Base-by-base conservation (phyloP, 1,140 invertebrate genomes). In the Tetramorium simillimum region DNA sequence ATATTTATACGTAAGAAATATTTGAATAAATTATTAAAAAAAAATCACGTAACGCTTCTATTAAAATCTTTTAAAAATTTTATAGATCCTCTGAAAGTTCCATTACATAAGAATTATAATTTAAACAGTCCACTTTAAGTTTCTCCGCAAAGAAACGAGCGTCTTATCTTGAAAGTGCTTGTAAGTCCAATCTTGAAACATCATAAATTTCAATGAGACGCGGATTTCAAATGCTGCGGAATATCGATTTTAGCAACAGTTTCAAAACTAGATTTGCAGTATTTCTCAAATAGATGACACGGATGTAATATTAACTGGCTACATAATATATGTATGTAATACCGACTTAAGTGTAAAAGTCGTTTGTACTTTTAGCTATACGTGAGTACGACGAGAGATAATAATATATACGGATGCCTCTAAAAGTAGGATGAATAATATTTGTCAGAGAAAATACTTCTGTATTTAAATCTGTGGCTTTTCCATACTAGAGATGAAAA, bases 121-220 rank as follows among this genome's bases (percentile, higher is more conserved):
- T 76, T 40, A 24, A 43, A 76, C 16, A 12, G 9, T 60, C n/a
- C 21, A 5, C 14, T 43, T 76, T 76, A 28, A 60, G 21, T 18
- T 77, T 7, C 40, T 60, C 14, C 37, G 40, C 21, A 43, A 77
- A 77, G 21, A 46, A 46, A 43, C 37, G 70, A 24, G 37, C 5
- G 7, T 18, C 14, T 43, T 60, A 51, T 76, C 37, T 76, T 24
- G 7, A 60, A 46, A 62, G 56, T 14, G 0, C 28, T 73, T 21
- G 28, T 37, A 37, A 73, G 28, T n/a, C 18, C 24, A 46, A 77
- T 62, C 62, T 46, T 62, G 10, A 37, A 76, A 51, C 40, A 46
- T 77, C 5, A 43, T 77, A 77, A 46, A 62, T 77, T 62, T 62
- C 24, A 62, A 77, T 62, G 56, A 77, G 56, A 62, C 21, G 10